phyloP scores from a whole-genome alignment of 2,888 invertebrate species.

The Epirrhoe tristata region DNA sequence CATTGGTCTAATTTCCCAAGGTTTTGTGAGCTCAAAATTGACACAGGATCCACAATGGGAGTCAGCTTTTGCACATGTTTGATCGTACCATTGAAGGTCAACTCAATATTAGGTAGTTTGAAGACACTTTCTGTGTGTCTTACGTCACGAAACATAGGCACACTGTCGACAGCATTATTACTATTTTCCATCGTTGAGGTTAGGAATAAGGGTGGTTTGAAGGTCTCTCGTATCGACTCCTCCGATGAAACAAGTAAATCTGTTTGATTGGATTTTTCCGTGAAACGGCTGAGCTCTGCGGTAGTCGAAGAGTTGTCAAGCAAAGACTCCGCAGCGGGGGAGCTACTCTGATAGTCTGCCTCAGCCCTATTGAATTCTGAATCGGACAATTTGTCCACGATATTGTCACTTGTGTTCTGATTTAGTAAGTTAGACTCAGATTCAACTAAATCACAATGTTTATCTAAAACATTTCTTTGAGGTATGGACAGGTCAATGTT shows the following conservation, averaged over 20 bases:
- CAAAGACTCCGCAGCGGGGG: constrained; percentile 57
- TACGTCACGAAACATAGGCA: constrained; percentile 72
- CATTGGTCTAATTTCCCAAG: constrained; percentile 50
- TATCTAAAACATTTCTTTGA: constrained; percentile 59
- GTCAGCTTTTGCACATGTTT: constrained; percentile 79
- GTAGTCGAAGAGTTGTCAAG: constrained; percentile 68
- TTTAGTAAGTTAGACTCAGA: constrained; percentile 57
- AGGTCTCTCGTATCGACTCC: constrained; percentile 66
- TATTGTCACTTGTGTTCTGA: constrained; percentile 52
- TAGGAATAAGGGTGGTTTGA: constrained; percentile 73
- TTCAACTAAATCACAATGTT: constrained; percentile 60
- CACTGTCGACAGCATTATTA: constrained; percentile 81
- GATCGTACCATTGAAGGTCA: constrained; percentile 80
- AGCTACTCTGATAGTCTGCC: constrained; percentile 64
- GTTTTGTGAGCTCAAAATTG: constrained; percentile 67
- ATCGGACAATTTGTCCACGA: constrained; percentile 61
- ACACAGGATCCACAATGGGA: constrained; percentile 77
- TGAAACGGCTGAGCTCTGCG: constrained; percentile 63
- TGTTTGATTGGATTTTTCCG: constrained; percentile 68
- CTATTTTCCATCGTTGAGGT: constrained; percentile 83
- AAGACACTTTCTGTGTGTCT: constrained; percentile 70
- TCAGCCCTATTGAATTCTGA: constrained; percentile 57
- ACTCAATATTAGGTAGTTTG: constrained; percentile 77
- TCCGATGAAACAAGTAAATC: constrained; percentile 70
- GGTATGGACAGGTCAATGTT: constrained; percentile 71